Conservation (phyloP, 1,140 invertebrate genomes). For the Hycleus cichorii region DNA sequence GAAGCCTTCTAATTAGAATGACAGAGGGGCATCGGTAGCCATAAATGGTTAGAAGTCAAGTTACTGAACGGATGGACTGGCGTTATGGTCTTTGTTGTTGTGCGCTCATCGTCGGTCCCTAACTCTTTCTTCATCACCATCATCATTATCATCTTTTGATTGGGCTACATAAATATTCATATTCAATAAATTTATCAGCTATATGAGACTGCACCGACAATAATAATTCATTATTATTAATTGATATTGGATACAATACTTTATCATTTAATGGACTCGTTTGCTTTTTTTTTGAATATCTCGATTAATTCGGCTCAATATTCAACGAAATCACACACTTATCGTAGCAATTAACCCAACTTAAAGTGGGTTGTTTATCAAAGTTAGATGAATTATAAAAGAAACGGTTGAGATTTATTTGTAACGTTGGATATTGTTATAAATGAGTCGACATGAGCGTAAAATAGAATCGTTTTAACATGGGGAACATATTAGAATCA, state of each 20-base stretch:
- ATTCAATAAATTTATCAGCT: slow-evolving; percentile 12
- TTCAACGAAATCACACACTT: too few relatives aligned
- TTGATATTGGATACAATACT: slow-evolving; percentile 5
- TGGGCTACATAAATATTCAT: slow-evolving; percentile 10
- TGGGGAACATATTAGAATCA: slow-evolving; percentile 20
- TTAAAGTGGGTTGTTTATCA: too few relatives aligned
- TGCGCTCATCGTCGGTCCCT: neutral
- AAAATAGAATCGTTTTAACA: slow-evolving; percentile 14
- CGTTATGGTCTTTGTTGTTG: slow-evolving; percentile 5
- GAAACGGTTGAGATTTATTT: too few relatives aligned
- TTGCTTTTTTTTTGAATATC: neutral
- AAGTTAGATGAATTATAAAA: too few relatives aligned
- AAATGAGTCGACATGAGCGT: neutral
- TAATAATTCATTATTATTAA: slow-evolving; percentile 15
- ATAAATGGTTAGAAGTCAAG: neutral
- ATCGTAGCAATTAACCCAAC: too few relatives aligned
- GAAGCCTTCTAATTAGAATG: slow-evolving; percentile 16
- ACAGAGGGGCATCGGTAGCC: slow-evolving; percentile 10
- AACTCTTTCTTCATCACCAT: too few relatives aligned
- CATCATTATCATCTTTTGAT: too few relatives aligned
- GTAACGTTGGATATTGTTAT: neutral
- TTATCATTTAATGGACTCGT: slow-evolving; percentile 11
- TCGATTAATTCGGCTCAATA: too few relatives aligned
- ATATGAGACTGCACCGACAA: neutral
- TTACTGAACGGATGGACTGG: neutral